Evolutionary conservation across 1,140 invertebrate species (phyloP), one percentile per base, ranked within the genome.

Genomic region (Habropoda laboriosa): DNA sequence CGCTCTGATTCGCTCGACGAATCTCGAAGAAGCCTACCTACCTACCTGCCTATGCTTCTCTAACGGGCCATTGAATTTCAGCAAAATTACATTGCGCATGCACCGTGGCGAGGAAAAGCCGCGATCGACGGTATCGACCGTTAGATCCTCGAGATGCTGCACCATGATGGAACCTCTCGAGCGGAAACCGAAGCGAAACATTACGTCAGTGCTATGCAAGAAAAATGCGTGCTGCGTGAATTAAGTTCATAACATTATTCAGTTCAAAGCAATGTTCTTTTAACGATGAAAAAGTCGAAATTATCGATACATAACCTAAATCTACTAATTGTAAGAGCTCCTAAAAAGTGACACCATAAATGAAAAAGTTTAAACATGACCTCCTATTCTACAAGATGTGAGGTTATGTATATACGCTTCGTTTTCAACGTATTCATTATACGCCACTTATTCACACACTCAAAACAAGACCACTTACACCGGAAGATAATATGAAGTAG

Each of bases 1-100:
- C 77, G 67, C 42, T 55, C 74, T 67, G 83, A 84, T 84, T 84
- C 82, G 60, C 58, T 72, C 60, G 77, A 18, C 71, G 66, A 53
- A 72, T 74, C 70, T 64, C 24, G 21, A 58, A 68, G 55, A 68
- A 49, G 64, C 32, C 24, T 16, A 16, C 49, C 49, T 55, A 42
- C 42, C 30, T 18, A 53, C 32, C 24, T 16, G n/a, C 49, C 49
- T 55, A 42, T 63, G 45, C 27, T 0, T 66, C 30, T 63, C 71
- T 66, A 51, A 75, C 47, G 81, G 58, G 47, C 57, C 61, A 58
- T 73, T 79, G 63, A 67, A 74, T 80, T 83, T 83, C 57, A 74
- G 51, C 47, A 80, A 80, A 66, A 72, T 70, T 80, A 71, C 63
- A 68, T 74, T 80, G 66, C 38, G 68, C 78, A 38, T 73, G 67